Evolutionary conservation across 2,888 invertebrate genomes (phyloP).

Genomic region (Tenthredo amoena): DNA sequence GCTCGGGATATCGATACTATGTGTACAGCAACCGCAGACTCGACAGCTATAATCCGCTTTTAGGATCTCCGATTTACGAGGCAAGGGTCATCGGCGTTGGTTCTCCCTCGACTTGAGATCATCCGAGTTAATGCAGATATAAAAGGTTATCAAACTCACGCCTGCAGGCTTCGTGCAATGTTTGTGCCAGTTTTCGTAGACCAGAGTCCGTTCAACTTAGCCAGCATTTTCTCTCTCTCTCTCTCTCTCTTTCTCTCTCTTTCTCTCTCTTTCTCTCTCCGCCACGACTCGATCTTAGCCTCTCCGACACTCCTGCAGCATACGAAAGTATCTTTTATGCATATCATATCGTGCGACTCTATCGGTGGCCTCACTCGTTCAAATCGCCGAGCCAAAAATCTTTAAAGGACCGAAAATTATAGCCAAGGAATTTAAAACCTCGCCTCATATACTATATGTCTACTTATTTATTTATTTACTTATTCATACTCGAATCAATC

Average conservation of each 20-base stretch:
- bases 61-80: neutral
- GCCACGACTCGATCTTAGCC: constrained; percentile 16
- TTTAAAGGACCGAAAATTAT: neutral
- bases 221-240: constrained; percentile 36
- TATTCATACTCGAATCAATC: neutral
- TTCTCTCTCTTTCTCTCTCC: neutral
- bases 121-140: neutral
- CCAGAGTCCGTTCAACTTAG: constrained; percentile 49
- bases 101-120: neutral
- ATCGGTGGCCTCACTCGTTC: neutral
- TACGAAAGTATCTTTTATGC: neutral
- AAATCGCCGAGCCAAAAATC: too few species aligned
- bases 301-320: neutral
- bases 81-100: constrained; percentile 6
- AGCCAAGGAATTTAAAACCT: neutral
- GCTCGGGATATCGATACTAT: neutral
- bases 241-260: neutral
- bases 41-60: constrained; percentile 4
- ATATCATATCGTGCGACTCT: neutral
- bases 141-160: constrained; percentile 47
- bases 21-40: neutral
- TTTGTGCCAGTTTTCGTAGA: constrained; percentile 50
- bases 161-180: constrained; percentile 37
- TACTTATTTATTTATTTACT: neutral
- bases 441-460: neutral